Conservation (phyloP, 2,888 invertebrate species). For the Arctia plantaginis region DNA sequence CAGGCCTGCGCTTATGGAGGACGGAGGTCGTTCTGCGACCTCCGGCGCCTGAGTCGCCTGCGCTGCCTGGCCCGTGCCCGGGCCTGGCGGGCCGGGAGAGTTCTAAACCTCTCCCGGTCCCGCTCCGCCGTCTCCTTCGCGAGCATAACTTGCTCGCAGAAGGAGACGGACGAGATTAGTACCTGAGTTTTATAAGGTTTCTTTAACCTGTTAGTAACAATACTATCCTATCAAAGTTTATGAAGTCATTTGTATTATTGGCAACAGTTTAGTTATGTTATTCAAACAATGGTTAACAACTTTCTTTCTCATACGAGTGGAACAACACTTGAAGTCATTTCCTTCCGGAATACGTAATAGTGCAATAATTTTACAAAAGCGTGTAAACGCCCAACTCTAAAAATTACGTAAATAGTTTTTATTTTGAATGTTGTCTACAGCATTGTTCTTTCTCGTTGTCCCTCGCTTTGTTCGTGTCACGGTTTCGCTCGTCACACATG, state of each 20-base stretch:
- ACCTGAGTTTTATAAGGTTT: no score
- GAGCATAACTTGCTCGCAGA: no score
- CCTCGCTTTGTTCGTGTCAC: slow-evolving; percentile 60
- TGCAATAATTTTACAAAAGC: slow-evolving; percentile 8
- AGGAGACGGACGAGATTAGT: no score
- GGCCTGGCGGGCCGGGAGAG: no score
- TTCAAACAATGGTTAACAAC: background rate
- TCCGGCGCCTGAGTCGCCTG: no score
- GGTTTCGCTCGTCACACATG: slow-evolving; percentile 73
- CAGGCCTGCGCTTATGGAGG: no score
- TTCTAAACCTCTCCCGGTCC: no score
- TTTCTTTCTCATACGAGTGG: slow-evolving; percentile 5
- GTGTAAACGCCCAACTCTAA: background rate
- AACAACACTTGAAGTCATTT: slow-evolving; percentile 9
- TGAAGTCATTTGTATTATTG: background rate
- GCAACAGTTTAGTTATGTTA: background rate
- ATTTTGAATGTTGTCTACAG: slow-evolving; percentile 21
- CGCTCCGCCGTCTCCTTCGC: no score
- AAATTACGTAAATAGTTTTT: slow-evolving; percentile 26
- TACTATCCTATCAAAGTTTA: background rate
- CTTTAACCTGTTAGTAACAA: background rate
- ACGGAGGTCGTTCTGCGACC: no score
- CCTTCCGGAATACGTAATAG: slow-evolving; percentile 11
- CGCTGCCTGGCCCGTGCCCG: no score
- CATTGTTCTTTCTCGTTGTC: slow-evolving; percentile 46